Base-by-base conservation (phyloP, 2,797 vertebrate genomes). In the Arctocebus calabarensis region DNA sequence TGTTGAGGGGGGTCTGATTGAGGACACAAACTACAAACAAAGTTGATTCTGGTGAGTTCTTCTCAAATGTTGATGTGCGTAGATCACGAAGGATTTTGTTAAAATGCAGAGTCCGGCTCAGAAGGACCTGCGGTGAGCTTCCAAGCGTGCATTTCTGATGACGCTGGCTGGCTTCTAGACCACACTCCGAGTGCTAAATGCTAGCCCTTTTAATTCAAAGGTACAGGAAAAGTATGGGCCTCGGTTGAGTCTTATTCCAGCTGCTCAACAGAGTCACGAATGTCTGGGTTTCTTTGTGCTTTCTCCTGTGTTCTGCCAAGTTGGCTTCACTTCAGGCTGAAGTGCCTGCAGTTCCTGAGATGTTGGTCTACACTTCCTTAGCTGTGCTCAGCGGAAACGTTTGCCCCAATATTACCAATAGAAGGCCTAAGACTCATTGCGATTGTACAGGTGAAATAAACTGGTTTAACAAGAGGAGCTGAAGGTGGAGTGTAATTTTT, bases 391-490 rank as follows among this genome's bases (percentile, higher is more conserved):
- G 55, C 10, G 89, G 83, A 82, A 93, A 62, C 78, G 13, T 1
- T 27, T 70, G 29, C 25, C 16, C 32, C 20, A 29, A 6, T 59
- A n/a, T 88, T 59, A 6, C 62, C 57, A 34, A 34, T 8, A 40
- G 75, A 90, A 81, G 48, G 83, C 27, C 17, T 61, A 43, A 71
- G 32, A 37, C 83, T 94, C 19, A 7, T 88, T 95, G 37, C 43
- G 40, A 62, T 84, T 84, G 9, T 84, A 61, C 55, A 68, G 37
- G 40, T 92, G 34, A 68, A 84, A 88, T 88, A 73, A 88, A 84
- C 5, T 11, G 40, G 22, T 37, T 88, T 88, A 88, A 68, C 7
- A 64, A 2, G 37, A 45, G 4, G 74, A 59, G 25, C 23, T 62
- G 14, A 82, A 68, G 52, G 17, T 78, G 19, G 10, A 83, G 3